Percentiles rank a stretch among this genome's conserved stretches.
These are phyloP conservation scores for Epistrophe eligans DNA, from an alignment of 2,888 invertebrate genomes.

Conservation along the genomic window DNA sequence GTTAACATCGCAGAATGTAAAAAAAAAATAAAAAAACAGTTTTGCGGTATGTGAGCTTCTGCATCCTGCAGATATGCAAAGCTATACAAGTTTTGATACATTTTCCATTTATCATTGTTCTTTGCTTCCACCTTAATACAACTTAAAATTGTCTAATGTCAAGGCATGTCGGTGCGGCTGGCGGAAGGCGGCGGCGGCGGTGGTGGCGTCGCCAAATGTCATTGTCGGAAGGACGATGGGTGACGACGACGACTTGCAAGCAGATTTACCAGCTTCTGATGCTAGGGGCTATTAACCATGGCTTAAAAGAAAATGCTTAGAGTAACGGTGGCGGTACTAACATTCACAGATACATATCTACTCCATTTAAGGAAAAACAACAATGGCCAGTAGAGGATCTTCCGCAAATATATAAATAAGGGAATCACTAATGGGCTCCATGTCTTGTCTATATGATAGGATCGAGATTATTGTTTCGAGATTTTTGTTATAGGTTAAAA, in stretches of 20 bases:
- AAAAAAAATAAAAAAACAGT: conserved; percentile 6
- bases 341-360: not conserved
- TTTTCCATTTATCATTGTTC: conserved; percentile 67
- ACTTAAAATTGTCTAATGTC: conserved; percentile 59
- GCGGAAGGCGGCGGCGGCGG: no score
- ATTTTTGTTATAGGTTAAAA: no score
- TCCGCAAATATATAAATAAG: no score
- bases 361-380: not conserved
- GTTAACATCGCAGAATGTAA: not conserved
- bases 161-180: not conserved
- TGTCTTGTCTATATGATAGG: no score
- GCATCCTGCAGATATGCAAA: conserved; percentile 64
- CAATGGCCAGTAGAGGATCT: not conserved
- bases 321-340: not conserved
- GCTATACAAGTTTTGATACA: conserved; percentile 49
- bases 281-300: conserved; percentile 52
- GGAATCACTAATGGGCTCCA: no score
- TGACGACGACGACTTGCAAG: conserved; percentile 52
- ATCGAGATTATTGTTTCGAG: no score
- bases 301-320: conserved; percentile 6
- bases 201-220: not conserved
- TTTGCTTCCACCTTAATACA: conserved; percentile 60
- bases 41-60: conserved; percentile 43
- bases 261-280: conserved; percentile 55
- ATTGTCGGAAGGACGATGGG: conserved; percentile 1